These are phyloP conservation scores for Holacanthella duospinosa DNA, from an alignment of 2,888 invertebrate species.

Conservation along the genomic window DNA sequence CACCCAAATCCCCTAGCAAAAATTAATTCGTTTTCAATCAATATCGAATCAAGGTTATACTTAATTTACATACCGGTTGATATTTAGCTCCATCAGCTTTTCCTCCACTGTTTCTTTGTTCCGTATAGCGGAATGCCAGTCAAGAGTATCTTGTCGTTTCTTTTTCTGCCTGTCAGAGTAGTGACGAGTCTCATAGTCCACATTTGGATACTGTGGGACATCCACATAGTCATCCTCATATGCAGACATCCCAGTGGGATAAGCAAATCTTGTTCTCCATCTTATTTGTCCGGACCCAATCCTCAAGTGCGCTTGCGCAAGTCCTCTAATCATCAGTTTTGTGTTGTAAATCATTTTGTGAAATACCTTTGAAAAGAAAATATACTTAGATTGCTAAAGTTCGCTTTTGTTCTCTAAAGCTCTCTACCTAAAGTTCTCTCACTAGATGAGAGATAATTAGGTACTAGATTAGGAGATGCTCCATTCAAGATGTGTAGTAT, in stretches of 20 bases:
- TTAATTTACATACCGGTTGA: slow-evolving; percentile 48
- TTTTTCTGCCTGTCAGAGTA: slow-evolving; percentile 31
- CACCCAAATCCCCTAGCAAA: slow-evolving; percentile 60
- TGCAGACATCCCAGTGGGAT: slow-evolving; percentile 22
- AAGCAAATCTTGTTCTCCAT: slow-evolving; percentile 21
- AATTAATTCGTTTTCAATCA: not conserved
- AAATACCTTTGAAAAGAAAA: no score
- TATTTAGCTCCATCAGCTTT: slow-evolving; percentile 69
- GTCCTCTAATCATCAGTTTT: no score
- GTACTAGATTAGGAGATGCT: no score
- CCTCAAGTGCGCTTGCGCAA: no score
- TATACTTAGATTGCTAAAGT: no score
- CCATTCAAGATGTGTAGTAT: no score
- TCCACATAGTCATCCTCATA: slow-evolving; percentile 35
- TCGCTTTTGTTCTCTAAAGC: no score
- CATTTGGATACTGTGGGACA: slow-evolving; percentile 49
- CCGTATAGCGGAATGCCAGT: slow-evolving; percentile 52
- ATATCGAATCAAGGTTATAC: no score
- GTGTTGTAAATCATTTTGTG: no score
- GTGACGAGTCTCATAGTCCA: slow-evolving; percentile 48
- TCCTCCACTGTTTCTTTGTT: slow-evolving; percentile 64
- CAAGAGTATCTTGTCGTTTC: slow-evolving; percentile 45
- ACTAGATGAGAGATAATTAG: no score
- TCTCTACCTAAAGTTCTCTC: no score
- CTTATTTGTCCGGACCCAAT: not conserved